A percentile compares a stretch with the other conserved stretches of the same genome.
Evolutionary conservation across 2,113 vertebrate species (phyloP).

Genomic region (Pseudonaja textilis): DNA sequence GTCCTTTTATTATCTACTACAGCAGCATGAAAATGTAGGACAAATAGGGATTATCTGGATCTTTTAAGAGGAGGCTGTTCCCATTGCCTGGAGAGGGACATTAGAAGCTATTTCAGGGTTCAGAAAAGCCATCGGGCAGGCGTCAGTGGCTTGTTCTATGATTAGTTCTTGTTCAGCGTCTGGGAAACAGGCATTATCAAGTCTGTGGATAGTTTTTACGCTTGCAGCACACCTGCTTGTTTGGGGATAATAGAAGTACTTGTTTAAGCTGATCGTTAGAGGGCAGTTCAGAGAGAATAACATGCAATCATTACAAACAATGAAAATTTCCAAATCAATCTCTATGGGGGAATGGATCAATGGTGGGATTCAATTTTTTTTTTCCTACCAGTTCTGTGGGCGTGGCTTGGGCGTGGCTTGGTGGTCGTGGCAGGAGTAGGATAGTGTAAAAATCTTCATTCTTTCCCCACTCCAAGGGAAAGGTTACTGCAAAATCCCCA

Average conservation of each 20-base stretch:
- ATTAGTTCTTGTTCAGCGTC: background rate
- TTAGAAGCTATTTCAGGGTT: background rate
- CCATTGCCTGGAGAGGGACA: slow-evolving; percentile 18
- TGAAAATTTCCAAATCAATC: background rate
- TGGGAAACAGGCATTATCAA: background rate
- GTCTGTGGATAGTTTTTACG: background rate
- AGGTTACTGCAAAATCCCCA: too few species aligned
- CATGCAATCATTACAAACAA: background rate
- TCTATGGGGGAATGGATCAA: too few species aligned
- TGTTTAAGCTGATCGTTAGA: background rate
- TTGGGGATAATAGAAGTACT: background rate
- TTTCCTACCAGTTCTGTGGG: too few species aligned
- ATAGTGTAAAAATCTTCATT: too few species aligned
- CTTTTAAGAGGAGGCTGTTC: slow-evolving; percentile 37
- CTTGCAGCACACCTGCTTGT: background rate
- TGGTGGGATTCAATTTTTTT: too few species aligned
- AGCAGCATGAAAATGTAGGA: slow-evolving; percentile 34
- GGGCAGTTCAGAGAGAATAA: background rate
- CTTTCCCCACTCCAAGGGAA: too few species aligned
- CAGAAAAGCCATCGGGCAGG: background rate
- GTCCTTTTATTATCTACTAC: background rate
- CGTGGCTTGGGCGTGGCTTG: too few species aligned
- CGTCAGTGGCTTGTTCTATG: background rate
- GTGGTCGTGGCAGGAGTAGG: too few species aligned
- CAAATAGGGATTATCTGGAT: slow-evolving; percentile 46